Percentiles rank a stretch among this genome's conserved stretches.
These are phyloP conservation scores for Cydia strobilella DNA, from an alignment of 1,140 invertebrate species.

Conservation along the genomic window DNA sequence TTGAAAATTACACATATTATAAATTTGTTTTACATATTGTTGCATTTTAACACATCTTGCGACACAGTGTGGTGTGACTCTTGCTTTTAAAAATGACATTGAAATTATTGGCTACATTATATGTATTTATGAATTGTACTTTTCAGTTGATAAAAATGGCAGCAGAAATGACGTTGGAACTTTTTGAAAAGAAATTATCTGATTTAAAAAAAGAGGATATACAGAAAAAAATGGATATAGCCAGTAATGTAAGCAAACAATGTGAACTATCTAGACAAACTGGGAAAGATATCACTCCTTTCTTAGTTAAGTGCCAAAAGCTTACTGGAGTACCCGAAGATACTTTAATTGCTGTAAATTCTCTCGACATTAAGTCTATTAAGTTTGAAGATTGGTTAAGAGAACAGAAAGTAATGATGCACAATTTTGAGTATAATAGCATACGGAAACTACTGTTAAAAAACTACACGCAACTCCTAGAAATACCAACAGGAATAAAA, in stretches of 20 bases:
- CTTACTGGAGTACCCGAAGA: background rate
- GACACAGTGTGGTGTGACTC: no score
- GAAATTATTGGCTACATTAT: no score
- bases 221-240: background rate
- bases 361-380: background rate
- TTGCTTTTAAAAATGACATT: no score
- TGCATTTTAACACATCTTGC: no score
- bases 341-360: background rate
- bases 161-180: background rate
- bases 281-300: background rate
- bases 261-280: background rate
- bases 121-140: no score
- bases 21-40: no score
- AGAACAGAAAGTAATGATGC: background rate
- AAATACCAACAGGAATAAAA: constrained; percentile 3
- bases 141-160: background rate
- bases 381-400: constrained; percentile 5
- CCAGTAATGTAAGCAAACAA: background rate
- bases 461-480: background rate
- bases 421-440: background rate
- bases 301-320: background rate
- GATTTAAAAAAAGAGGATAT: background rate
- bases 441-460: background rate
- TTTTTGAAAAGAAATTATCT: background rate
- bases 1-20: no score